Evolutionary conservation across 2,888 invertebrate genomes (phyloP).

Genomic region (Tribolium freemani): DNA sequence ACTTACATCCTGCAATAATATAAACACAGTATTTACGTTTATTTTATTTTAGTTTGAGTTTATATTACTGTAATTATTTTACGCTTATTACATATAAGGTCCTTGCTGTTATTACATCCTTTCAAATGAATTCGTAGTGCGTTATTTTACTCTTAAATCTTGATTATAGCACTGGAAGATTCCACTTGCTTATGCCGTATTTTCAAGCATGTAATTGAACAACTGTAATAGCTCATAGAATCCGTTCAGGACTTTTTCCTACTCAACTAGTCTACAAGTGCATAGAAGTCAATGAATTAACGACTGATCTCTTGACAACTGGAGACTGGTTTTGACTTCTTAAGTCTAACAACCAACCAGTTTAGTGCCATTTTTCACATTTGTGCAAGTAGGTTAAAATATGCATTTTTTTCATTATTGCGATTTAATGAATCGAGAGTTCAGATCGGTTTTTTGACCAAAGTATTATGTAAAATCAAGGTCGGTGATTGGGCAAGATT

Average conservation of each 20-base stretch:
- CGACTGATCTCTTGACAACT: conserved; percentile 1
- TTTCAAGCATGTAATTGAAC: background rate
- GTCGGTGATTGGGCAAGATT: background rate
- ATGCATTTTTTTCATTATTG: background rate
- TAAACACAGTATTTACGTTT: conserved; percentile 29
- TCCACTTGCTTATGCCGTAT: background rate
- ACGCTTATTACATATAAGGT: conserved; percentile 28
- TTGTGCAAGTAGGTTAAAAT: background rate
- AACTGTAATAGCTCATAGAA: background rate
- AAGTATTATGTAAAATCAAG: conserved; percentile 1
- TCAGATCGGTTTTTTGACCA: background rate
- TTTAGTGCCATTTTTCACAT: conserved; percentile 9
- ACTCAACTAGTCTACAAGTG: background rate
- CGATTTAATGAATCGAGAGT: background rate
- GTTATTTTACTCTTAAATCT: conserved; percentile 21
- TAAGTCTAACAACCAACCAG: conserved; percentile 8
- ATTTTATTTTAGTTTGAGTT: conserved; percentile 31
- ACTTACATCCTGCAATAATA: conserved; percentile 31
- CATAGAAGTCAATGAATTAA: conserved; percentile 9
- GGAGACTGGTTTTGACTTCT: conserved; percentile 19
- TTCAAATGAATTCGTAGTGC: conserved; percentile 13
- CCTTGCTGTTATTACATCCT: conserved; percentile 28
- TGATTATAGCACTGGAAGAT: conserved; percentile 8
- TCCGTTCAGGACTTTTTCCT: background rate
- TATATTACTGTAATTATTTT: conserved; percentile 33